Conservation (phyloP, 2,797 vertebrate genomes). For the Pseudochaenichthys georgianus region DNA sequence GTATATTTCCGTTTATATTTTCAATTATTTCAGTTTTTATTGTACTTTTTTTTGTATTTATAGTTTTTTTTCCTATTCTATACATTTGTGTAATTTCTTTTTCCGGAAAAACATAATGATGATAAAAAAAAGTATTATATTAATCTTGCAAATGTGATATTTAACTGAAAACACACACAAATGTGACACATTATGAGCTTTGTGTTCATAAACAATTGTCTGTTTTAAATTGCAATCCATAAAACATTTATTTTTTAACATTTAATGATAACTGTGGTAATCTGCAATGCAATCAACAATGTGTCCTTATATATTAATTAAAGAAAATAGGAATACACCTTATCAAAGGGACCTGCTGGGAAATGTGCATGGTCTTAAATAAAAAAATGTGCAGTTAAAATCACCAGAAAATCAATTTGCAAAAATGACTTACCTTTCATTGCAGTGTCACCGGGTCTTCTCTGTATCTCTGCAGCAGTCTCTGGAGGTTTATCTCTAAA, state of each 20-base stretch:
- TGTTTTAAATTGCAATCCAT: not conserved
- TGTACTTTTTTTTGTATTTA: no score
- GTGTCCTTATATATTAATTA: not conserved
- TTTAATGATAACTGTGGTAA: no score
- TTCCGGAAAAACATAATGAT: no score
- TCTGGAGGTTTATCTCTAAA: constrained; percentile 43
- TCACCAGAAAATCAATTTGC: not conserved
- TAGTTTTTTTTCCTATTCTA: no score
- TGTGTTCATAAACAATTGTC: not conserved
- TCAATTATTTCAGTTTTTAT: no score
- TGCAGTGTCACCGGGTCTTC: constrained; percentile 9
- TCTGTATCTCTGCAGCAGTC: constrained; percentile 3
- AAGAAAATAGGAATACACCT: not conserved
- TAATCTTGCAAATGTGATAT: not conserved
- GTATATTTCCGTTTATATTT: no score
- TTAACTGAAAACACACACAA: not conserved
- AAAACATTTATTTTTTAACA: no score
- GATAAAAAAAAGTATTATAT: no score
- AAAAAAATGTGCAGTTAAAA: not conserved
- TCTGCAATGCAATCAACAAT: no score
- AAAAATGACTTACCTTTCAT: constrained; percentile 76
- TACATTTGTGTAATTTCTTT: no score
- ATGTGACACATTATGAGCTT: not conserved
- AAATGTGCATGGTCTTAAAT: no score
- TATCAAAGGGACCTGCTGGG: no score